phyloP scores from a whole-genome alignment of 2,888 invertebrate genomes.

The Saturnia japonica region DNA sequence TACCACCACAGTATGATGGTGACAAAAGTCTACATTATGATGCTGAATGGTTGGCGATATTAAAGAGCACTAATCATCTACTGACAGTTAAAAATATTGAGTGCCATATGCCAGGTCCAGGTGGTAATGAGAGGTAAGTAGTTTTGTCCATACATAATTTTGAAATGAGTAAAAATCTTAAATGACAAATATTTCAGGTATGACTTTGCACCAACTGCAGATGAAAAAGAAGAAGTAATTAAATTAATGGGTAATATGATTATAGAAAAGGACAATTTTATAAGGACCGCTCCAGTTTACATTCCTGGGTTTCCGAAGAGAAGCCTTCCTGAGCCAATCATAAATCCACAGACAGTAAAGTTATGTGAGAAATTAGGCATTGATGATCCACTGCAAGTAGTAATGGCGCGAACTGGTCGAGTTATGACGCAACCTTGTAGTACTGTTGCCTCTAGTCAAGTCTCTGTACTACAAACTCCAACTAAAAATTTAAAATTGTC shows the following conservation, averaged over 20 bases:
- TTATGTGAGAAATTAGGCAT: constrained; percentile 87
- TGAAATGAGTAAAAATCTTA: constrained; percentile 4
- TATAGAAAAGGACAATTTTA: constrained; percentile 89
- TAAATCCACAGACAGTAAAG: constrained; percentile 86
- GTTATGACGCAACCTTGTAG: constrained; percentile 44
- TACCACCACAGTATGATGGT: constrained; percentile 79
- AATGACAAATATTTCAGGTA: constrained; percentile 74
- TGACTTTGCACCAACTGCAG: constrained; percentile 87
- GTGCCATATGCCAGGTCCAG: constrained; percentile 92
- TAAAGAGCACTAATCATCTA: constrained; percentile 94
- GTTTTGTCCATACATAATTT: constrained; percentile 12
- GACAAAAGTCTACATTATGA: constrained; percentile 87
- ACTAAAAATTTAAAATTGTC: constrained; percentile 58
- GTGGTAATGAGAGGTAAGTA: constrained; percentile 84
- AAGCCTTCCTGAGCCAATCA: constrained; percentile 74
- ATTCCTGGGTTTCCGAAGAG: constrained; percentile 60
- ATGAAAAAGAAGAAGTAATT: constrained; percentile 86
- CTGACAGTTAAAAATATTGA: constrained; percentile 86
- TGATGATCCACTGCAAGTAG: constrained; percentile 89
- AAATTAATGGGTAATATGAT: constrained; percentile 85
- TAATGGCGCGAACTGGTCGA: constrained; percentile 78
- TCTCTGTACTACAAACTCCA: constrained; percentile 44
- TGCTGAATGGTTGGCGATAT: constrained; percentile 95
- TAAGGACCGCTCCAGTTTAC: constrained; percentile 86
- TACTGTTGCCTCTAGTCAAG: constrained; percentile 26